phyloP scores from a whole-genome alignment of 2,888 invertebrate species.

The Coleophora flavipennella region DNA sequence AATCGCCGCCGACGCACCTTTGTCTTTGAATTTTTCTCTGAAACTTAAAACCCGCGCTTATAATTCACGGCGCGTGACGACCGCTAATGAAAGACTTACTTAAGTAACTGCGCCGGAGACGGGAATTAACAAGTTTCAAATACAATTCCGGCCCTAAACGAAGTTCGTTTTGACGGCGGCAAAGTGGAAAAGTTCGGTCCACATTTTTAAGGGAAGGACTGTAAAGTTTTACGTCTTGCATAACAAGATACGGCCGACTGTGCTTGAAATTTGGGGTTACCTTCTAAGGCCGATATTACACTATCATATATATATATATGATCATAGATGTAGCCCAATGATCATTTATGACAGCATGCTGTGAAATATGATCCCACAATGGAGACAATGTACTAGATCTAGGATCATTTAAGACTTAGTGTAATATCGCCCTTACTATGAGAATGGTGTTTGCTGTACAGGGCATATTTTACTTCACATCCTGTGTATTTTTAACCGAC shows the following conservation, averaged over 20 bases:
- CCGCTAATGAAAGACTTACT: conserved; percentile 69
- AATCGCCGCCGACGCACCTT: conserved; percentile 23
- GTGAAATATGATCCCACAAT: too few species aligned
- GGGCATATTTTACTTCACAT: too few species aligned
- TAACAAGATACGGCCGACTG: conserved; percentile 40
- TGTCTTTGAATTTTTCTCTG: conserved; percentile 46
- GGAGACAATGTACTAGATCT: too few species aligned
- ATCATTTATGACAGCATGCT: too few species aligned
- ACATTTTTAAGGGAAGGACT: conserved; percentile 40
- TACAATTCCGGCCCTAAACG: conserved; percentile 63
- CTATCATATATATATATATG: too few species aligned
- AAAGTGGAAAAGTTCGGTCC: conserved; percentile 62
- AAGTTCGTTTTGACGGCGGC: conserved; percentile 60
- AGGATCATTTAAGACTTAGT: too few species aligned
- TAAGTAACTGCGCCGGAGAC: conserved; percentile 57
- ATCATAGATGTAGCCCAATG: too few species aligned
- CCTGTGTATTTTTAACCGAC: too few species aligned
- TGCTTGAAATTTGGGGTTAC: conserved; percentile 30
- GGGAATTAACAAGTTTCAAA: conserved; percentile 66
- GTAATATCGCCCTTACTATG: too few species aligned
- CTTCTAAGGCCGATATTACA: too few species aligned
- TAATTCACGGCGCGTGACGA: conserved; percentile 60
- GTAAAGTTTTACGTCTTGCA: conserved; percentile 50
- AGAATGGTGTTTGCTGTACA: too few species aligned
- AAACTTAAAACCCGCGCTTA: conserved; percentile 41